phyloP scores from a whole-genome alignment of 2,888 invertebrate genomes.

The Cantharis rustica region DNA sequence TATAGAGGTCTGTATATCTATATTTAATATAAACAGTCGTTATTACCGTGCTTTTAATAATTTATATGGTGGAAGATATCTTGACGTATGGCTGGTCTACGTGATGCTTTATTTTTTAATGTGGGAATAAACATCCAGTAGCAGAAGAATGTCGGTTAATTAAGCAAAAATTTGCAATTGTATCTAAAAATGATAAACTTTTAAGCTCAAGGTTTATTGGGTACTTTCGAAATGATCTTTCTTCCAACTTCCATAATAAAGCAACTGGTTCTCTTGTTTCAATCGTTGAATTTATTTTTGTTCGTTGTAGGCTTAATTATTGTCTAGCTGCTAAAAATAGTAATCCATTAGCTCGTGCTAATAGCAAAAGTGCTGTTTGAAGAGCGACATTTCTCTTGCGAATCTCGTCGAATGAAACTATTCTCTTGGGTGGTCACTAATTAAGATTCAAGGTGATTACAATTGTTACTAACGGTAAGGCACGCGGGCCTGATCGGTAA shows the following conservation, averaged over 20 bases:
- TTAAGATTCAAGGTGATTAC: constrained; percentile 60
- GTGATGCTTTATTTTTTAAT: constrained; percentile 22
- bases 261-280: neutral
- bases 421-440: constrained; percentile 58
- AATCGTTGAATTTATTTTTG: neutral
- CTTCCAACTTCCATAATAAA: constrained; percentile 22
- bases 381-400: constrained; percentile 51
- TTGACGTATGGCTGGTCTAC: constrained; percentile 26
- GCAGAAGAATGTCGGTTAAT: constrained; percentile 35
- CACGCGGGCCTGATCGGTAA: constrained; percentile 52
- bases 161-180: constrained; percentile 29
- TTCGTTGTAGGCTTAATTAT: neutral
- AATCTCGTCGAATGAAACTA: constrained; percentile 50
- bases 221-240: constrained; percentile 5
- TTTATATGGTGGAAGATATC: constrained; percentile 41
- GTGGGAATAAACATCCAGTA: constrained; percentile 29
- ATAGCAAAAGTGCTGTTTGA: constrained; percentile 53
- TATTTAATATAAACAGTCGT: constrained; percentile 46
- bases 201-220: constrained; percentile 1
- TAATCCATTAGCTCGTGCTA: constrained; percentile 56
- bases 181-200: neutral
- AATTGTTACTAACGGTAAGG: constrained; percentile 58
- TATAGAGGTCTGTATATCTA: constrained; percentile 43
- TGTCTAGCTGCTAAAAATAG: constrained; percentile 49
- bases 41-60: constrained; percentile 40